Conservation (phyloP, 2,888 invertebrate genomes). For the Cyclophora albipunctata region DNA sequence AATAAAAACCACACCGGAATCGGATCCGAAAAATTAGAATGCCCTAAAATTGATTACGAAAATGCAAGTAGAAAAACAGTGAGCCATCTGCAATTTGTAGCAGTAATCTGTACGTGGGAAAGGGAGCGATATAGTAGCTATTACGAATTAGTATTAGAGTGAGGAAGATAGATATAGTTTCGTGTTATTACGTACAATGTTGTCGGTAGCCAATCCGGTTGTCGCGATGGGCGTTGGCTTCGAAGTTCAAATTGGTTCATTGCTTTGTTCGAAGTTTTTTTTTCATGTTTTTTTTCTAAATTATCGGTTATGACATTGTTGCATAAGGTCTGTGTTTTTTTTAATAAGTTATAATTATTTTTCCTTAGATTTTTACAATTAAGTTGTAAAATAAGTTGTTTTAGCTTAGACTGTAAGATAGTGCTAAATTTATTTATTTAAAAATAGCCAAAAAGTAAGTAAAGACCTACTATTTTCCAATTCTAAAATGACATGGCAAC, state of each 20-base stretch:
- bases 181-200: slow-evolving; percentile 36
- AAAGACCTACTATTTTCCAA: neutral
- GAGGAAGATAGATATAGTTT: slow-evolving; percentile 44
- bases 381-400: neutral
- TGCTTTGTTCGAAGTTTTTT: slow-evolving; percentile 34
- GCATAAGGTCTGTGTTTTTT: neutral
- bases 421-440: too few species aligned
- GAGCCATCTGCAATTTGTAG: slow-evolving; percentile 64
- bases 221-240: slow-evolving; percentile 51
- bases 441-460: neutral
- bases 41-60: slow-evolving; percentile 45
- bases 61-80: slow-evolving; percentile 60
- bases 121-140: slow-evolving; percentile 29
- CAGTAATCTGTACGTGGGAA: slow-evolving; percentile 47
- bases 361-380: neutral
- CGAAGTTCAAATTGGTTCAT: slow-evolving; percentile 37
- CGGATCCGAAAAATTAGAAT: slow-evolving; percentile 29
- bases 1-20: slow-evolving; percentile 14
- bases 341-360: neutral
- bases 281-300: neutral
- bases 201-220: slow-evolving; percentile 61
- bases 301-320: neutral
- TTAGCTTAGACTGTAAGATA: too few species aligned
- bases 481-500: neutral
- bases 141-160: slow-evolving; percentile 20